Evolutionary conservation across 1,140 invertebrate genomes (phyloP).

Genomic region (Episyrphus balteatus): DNA sequence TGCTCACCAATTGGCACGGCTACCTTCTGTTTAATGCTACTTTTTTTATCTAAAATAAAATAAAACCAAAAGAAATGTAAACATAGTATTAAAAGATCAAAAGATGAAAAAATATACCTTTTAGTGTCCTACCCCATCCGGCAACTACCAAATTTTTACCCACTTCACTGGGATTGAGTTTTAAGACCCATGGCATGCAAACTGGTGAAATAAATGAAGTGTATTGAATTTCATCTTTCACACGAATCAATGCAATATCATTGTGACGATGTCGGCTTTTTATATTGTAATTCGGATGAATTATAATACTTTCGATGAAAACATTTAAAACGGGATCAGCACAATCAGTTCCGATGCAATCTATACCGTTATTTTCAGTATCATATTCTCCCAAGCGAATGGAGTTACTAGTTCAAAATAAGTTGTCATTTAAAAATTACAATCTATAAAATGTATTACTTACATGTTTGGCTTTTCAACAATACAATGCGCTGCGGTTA

Average conservation of each 20-base stretch:
- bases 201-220: conserved; percentile 38
- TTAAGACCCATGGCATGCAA: conserved; percentile 31
- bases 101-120: not conserved
- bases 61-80: not conserved
- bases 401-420: conserved; percentile 11
- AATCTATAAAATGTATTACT: conserved; percentile 5
- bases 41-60: conserved; percentile 9
- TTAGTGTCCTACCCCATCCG: conserved; percentile 48
- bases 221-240: conserved; percentile 23
- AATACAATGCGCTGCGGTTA: conserved; percentile 50
- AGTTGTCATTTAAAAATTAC: no score
- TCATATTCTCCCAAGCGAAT: conserved; percentile 38
- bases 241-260: conserved; percentile 36
- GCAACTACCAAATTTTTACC: conserved; percentile 40
- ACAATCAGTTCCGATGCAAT: conserved; percentile 25
- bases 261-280: conserved; percentile 12
- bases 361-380: conserved; percentile 18
- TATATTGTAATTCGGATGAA: conserved; percentile 29
- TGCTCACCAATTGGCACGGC: conserved; percentile 38
- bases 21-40: conserved; percentile 44
- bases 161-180: not conserved
- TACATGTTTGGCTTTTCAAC: conserved; percentile 34
- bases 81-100: not conserved
- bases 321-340: conserved; percentile 1
- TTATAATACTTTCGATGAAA: conserved; percentile 16